Percentiles rank a stretch among this genome's conserved stretches.
Conservation (phyloP, 2,797 vertebrate species). For the Enteromius radiatus region DNA sequence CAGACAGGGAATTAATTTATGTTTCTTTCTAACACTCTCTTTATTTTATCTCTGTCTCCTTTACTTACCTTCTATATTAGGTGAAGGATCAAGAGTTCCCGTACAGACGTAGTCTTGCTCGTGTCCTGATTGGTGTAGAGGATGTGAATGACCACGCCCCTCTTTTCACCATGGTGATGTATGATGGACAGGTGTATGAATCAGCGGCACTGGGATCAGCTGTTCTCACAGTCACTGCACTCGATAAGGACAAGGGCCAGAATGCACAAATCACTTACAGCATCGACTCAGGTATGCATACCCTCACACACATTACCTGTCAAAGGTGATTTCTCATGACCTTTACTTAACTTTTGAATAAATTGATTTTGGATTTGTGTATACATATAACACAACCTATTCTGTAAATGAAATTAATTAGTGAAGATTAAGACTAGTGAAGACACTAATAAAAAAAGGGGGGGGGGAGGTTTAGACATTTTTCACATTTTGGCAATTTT, state of each 20-base stretch:
- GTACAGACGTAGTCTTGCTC: conserved; percentile 91
- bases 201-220: conserved; percentile 94
- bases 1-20: conserved; percentile 13
- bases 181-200: conserved; percentile 93
- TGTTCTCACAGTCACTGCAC: conserved; percentile 91
- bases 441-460: too few relatives aligned
- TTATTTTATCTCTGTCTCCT: background rate
- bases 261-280: conserved; percentile 92
- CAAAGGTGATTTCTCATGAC: background rate
- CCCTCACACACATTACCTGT: background rate
- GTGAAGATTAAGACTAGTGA: too few relatives aligned
- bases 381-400: too few relatives aligned
- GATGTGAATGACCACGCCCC: conserved; percentile 96
- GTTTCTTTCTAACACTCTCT: conserved; percentile 13
- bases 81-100: conserved; percentile 98
- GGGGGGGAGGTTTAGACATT: too few relatives aligned
- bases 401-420: too few relatives aligned
- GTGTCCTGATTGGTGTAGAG: conserved; percentile 91
- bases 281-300: conserved; percentile 89
- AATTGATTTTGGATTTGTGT: background rate
- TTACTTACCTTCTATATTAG: conserved; percentile 67
- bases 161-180: conserved; percentile 89
- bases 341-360: background rate
- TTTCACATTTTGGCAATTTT: too few relatives aligned
- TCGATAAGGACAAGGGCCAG: conserved; percentile 96